Percentiles rank a stretch among this genome's conserved stretches.
These are phyloP conservation scores for Metopolophium dirhodum DNA, from an alignment of 1,140 invertebrate genomes.

Conservation along the genomic window DNA sequence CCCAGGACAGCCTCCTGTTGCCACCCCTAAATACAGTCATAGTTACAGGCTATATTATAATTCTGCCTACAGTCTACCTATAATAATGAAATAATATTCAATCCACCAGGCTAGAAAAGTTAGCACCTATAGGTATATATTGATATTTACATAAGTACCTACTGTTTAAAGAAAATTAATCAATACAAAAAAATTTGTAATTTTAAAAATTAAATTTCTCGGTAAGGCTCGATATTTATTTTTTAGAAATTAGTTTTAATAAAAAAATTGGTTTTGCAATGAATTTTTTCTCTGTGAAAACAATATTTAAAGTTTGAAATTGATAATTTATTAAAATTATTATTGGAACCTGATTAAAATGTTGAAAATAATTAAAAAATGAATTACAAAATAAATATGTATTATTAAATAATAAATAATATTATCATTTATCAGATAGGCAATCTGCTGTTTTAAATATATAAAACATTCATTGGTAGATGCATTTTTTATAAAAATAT, in stretches of 20 bases:
- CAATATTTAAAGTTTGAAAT: not conserved
- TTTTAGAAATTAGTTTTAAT: not conserved
- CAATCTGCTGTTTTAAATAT: not conserved
- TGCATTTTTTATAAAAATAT: not conserved
- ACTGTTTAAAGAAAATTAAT: not conserved
- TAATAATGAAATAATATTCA: not conserved
- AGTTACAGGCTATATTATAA: not conserved
- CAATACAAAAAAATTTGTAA: not conserved
- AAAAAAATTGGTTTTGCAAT: not conserved
- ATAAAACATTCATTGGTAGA: not conserved
- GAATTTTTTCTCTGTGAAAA: not conserved
- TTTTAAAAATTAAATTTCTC: not conserved
- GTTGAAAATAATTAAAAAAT: not conserved
- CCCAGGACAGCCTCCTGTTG: not conserved
- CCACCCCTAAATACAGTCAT: not conserved
- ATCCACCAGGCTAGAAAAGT: no score
- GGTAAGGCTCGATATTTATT: not conserved
- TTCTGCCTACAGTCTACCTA: not conserved
- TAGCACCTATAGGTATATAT: no score
- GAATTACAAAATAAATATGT: not conserved
- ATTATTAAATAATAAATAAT: no score
- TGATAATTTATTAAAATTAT: not conserved
- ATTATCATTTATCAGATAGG: not conserved
- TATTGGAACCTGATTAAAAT: not conserved
- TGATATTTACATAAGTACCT: no score